Conservation (phyloP, 2,888 invertebrate species). For the Stenchaetothrips biformis region DNA sequence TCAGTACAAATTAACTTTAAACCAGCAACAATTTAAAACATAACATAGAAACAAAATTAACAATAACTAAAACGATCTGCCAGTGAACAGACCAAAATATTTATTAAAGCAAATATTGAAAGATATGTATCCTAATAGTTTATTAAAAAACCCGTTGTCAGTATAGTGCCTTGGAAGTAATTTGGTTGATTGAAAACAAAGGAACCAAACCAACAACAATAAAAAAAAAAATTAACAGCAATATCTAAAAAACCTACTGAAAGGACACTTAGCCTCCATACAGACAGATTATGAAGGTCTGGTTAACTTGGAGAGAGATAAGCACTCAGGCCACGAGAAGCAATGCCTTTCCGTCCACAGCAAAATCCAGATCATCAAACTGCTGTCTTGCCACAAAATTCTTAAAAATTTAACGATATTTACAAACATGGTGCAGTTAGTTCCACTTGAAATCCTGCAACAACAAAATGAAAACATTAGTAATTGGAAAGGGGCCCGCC, state of each 20-base stretch:
- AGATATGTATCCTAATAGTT: constrained; percentile 1
- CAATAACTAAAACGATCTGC: not conserved
- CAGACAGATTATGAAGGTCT: not conserved
- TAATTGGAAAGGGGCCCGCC: not conserved
- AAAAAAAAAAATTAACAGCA: constrained; percentile 14
- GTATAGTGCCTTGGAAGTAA: constrained; percentile 5
- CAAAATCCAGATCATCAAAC: not conserved
- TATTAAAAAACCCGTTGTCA: constrained; percentile 5
- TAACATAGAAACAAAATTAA: not conserved
- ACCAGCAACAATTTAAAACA: constrained; percentile 11
- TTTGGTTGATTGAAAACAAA: constrained; percentile 9
- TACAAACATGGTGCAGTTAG: constrained; percentile 1
- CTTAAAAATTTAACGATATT: not conserved
- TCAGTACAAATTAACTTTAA: constrained; percentile 16
- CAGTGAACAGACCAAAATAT: not conserved
- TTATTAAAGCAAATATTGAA: not conserved
- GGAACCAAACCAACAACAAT: constrained; percentile 17
- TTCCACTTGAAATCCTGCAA: constrained; percentile 19
- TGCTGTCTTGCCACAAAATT: not conserved
- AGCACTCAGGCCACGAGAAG: constrained; percentile 20
- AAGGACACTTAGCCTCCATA: constrained; percentile 21
- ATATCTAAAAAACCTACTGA: constrained; percentile 10
- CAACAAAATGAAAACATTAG: not conserved
- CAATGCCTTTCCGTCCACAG: constrained; percentile 11
- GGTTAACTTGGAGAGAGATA: constrained; percentile 6